Evolutionary conservation across 2,888 invertebrate species (phyloP).

Genomic region (Rambutsinella grinnellia): DNA sequence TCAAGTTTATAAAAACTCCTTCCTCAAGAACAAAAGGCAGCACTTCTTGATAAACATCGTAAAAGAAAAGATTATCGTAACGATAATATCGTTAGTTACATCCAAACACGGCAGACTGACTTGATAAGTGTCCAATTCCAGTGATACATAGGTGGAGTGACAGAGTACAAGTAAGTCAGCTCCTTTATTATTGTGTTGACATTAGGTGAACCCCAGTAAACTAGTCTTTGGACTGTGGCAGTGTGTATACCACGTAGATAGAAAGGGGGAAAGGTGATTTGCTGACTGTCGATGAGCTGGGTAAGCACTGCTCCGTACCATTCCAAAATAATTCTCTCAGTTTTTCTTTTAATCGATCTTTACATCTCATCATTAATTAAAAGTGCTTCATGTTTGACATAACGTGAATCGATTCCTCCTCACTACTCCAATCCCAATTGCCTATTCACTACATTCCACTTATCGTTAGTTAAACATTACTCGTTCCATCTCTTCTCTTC

Average conservation of each 20-base stretch:
- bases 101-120: too few relatives aligned
- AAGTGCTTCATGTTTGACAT: constrained; percentile 41
- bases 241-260: neutral
- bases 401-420: constrained; percentile 10
- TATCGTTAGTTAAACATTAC: neutral
- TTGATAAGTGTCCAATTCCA: too few relatives aligned
- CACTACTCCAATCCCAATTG: neutral
- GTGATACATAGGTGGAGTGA: too few relatives aligned
- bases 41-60: too few relatives aligned
- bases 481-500: neutral
- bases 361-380: constrained; percentile 47
- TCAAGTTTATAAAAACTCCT: too few relatives aligned
- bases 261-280: neutral
- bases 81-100: too few relatives aligned
- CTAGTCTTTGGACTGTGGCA: neutral
- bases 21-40: too few relatives aligned
- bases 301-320: neutral
- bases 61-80: too few relatives aligned
- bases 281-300: neutral
- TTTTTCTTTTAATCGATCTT: constrained; percentile 50
- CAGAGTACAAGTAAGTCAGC: too few relatives aligned
- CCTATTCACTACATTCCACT: neutral
- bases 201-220: constrained; percentile 1
- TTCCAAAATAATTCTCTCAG: neutral
- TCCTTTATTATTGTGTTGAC: neutral